Percentiles rank a stretch among this genome's conserved stretches.
Evolutionary conservation across 2,888 invertebrate genomes (phyloP).

Genomic region (Sturmia bella): DNA sequence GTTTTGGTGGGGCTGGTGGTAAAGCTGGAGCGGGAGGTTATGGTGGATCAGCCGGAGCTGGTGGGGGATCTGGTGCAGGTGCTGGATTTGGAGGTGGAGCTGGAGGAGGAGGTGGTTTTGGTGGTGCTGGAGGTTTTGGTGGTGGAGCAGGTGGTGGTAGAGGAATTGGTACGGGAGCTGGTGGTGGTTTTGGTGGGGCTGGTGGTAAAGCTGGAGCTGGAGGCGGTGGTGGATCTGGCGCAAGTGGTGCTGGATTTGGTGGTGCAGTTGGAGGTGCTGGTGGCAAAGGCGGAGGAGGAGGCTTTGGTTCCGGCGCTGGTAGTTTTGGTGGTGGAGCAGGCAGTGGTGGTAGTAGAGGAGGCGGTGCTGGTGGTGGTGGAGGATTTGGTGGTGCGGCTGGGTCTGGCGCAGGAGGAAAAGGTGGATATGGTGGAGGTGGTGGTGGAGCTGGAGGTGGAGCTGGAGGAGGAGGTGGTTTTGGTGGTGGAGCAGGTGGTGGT

Average conservation of each 20-base stretch:
- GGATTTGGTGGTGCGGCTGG: slow-evolving; percentile 73
- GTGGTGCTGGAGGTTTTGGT: slow-evolving; percentile 80
- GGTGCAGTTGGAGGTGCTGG: slow-evolving; percentile 71
- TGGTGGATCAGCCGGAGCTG: slow-evolving; percentile 71
- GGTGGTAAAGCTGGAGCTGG: slow-evolving; percentile 47
- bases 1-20: slow-evolving; percentile 52
- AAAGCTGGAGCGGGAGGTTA: slow-evolving; percentile 64
- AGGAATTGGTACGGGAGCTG: slow-evolving; percentile 37
- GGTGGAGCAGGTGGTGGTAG: slow-evolving; percentile 57
- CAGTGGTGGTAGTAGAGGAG: slow-evolving; percentile 69
- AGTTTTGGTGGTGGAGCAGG: slow-evolving; percentile 70
- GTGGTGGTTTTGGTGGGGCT: slow-evolving; percentile 65
- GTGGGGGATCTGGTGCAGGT: slow-evolving; percentile 70
- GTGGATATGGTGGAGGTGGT: slow-evolving; percentile 58
- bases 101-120: slow-evolving; percentile 72
- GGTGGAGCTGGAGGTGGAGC: slow-evolving; percentile 64
- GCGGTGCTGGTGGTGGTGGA: slow-evolving; percentile 79
- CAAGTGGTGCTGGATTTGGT: slow-evolving; percentile 72
- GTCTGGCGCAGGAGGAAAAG: slow-evolving; percentile 64
- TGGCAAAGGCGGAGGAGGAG: slow-evolving; percentile 71
- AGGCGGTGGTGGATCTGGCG: slow-evolving; percentile 62
- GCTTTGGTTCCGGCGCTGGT: slow-evolving; percentile 6
- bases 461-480: too few relatives aligned
- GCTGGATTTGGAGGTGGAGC: slow-evolving; percentile 70
- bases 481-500: slow-evolving; percentile 71